Conservation (phyloP, 2,113 vertebrate genomes). For the Cephalopholis sonnerati region DNA sequence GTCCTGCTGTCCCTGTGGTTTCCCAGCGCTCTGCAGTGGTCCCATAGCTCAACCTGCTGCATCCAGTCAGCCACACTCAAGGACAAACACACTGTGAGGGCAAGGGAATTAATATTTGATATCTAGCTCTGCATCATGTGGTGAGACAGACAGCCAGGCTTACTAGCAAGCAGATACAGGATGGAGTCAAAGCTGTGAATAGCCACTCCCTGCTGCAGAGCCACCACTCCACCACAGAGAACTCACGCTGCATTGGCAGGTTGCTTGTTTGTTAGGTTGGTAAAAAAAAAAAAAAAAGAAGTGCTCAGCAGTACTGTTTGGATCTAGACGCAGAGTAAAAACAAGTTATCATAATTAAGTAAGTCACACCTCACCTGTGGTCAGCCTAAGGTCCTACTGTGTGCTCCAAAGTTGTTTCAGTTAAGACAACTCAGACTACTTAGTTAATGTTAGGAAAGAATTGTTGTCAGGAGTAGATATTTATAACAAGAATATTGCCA, state of each 20-base stretch:
- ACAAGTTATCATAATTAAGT: neutral
- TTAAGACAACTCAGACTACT: neutral
- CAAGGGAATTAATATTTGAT: slow-evolving; percentile 83
- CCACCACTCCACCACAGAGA: neutral
- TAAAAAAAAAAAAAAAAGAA: neutral
- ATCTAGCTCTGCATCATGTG: slow-evolving; percentile 70
- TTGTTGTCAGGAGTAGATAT: neutral
- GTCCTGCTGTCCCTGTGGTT: slow-evolving; percentile 33
- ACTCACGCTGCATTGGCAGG: neutral
- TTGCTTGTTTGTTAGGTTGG: neutral
- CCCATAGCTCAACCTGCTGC: slow-evolving; percentile 64
- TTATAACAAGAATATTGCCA: too few species aligned
- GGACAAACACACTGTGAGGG: slow-evolving; percentile 71
- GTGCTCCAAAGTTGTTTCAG: neutral
- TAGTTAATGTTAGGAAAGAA: neutral
- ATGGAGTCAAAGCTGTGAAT: slow-evolving; percentile 19
- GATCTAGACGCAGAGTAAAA: neutral
- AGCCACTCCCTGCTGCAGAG: slow-evolving; percentile 45
- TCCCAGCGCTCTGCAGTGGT: slow-evolving; percentile 60
- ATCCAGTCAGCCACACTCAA: slow-evolving; percentile 73
- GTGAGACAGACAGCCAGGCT: slow-evolving; percentile 65
- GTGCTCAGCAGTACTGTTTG: neutral
- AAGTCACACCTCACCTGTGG: neutral
- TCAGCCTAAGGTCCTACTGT: neutral
- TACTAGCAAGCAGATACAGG: slow-evolving; percentile 35